Conservation (phyloP, 2,888 invertebrate species). For the Xylophagus ater region DNA sequence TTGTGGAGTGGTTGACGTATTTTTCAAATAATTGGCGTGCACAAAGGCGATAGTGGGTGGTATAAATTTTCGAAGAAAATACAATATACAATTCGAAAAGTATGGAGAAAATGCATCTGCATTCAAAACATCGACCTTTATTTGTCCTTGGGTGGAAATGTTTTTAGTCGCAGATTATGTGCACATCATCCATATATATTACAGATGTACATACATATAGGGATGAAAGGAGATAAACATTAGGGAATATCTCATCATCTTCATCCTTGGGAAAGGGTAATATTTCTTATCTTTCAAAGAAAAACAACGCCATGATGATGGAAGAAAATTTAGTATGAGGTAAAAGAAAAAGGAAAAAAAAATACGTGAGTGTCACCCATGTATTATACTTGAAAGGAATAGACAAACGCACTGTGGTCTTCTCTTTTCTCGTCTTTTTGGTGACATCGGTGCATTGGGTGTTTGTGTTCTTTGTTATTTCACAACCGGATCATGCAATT, state of each 20-base stretch:
- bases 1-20: neutral
- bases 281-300: conserved; percentile 7
- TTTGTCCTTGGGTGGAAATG: conserved; percentile 11
- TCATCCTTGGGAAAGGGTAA: neutral
- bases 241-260: neutral
- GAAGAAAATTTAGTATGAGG: conserved; percentile 1
- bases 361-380: neutral
- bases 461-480: conserved; percentile 11
- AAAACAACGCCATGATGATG: conserved; percentile 8
- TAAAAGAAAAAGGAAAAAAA: neutral
- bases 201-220: too few relatives aligned
- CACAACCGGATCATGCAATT: conserved; percentile 15
- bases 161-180: too few relatives aligned
- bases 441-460: conserved; percentile 2
- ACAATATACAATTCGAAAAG: conserved; percentile 1
- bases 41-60: conserved; percentile 2
- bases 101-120: conserved; percentile 15
- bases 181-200: too few relatives aligned
- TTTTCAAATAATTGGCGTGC: conserved; percentile 4
- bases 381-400: conserved; percentile 6
- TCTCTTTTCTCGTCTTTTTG: neutral
- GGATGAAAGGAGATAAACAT: neutral
- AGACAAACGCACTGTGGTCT: conserved; percentile 14
- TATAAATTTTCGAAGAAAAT: conserved; percentile 1
- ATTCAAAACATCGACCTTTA: conserved; percentile 14